Percentiles rank a stretch among this genome's conserved stretches.
These are phyloP conservation scores for Agrotis segetum DNA, from an alignment of 2,888 invertebrate species.

Conservation along the genomic window DNA sequence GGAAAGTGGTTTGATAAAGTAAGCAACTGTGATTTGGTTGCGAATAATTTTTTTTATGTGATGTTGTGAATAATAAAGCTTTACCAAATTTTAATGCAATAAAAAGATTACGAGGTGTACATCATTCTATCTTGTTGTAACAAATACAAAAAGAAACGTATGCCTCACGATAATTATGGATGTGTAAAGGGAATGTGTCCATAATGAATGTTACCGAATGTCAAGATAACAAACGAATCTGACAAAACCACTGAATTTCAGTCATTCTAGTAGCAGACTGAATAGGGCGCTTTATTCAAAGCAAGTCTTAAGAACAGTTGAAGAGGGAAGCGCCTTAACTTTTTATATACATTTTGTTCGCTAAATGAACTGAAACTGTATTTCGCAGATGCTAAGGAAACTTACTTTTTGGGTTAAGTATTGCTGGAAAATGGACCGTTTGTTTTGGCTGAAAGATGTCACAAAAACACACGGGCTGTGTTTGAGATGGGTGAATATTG, in stretches of 20 bases:
- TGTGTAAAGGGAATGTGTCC: no score
- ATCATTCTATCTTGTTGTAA: no score
- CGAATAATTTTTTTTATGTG: not conserved
- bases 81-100: no score
- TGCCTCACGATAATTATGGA: no score
- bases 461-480: slow-evolving; percentile 13
- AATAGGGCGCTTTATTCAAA: slow-evolving; percentile 84
- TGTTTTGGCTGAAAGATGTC: slow-evolving; percentile 29
- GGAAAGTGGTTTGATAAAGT: not conserved
- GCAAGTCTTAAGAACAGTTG: slow-evolving; percentile 84
- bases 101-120: no score
- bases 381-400: slow-evolving; percentile 81
- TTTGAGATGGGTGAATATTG: not conserved
- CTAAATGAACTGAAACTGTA: slow-evolving; percentile 89
- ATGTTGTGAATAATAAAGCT: no score
- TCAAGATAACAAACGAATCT: not conserved
- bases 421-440: slow-evolving; percentile 45
- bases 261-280: slow-evolving; percentile 55
- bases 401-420: slow-evolving; percentile 63
- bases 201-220: not conserved
- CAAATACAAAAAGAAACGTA: not conserved
- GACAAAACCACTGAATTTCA: not conserved
- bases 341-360: slow-evolving; percentile 88
- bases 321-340: slow-evolving; percentile 85
- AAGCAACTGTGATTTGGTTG: not conserved